Evolutionary conservation across 2,797 vertebrate species (phyloP), one percentile per base, ranked within the genome.

Genomic region (Gephyroberyx darwinii): DNA sequence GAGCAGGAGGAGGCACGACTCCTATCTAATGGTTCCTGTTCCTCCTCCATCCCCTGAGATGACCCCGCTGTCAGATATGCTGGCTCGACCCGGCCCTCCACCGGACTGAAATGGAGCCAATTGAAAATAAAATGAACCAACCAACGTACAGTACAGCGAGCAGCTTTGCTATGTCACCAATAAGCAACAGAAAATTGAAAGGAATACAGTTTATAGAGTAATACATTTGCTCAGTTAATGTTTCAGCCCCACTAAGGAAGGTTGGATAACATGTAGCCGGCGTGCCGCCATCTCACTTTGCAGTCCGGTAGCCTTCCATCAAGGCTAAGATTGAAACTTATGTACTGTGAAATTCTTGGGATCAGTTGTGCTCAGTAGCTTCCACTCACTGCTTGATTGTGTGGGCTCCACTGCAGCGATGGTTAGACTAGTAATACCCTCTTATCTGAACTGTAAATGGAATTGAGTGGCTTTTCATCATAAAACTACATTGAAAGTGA

Each of bases 341-440:
- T 93, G 93, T 93, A 92, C 89, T 93, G 90, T 92, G 91, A 92
- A 93, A 93, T 92, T 93, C 90, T 90, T 50, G 70, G 90, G 92
- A 93, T 94, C 93, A 92, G 92, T 92, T 91, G 91, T 93, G 92
- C 92, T 93, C 87, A 87, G 91, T 90, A 90, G 90, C 88, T 86
- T 84, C 83, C 84, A 79, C 90, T 90, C 82, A 81, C 87, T 83
- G 90, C 89, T 90, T 92, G 92, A 92, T 92, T 92, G 90, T 91
- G 90, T 75, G 75, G 82, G 88, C 86, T 89, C 83, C 86, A 89
- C 86, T 80, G 86, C 84, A 81, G 90, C 84, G 75, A 87, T 87
- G 87, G 86, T 85, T 83, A 75, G 88, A 84, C 88, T 88, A 81
- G 91, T 92, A 93, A 92, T 92, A 92, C 91, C 90, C 82, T 89